Evolutionary conservation across 2,113 vertebrate genomes (phyloP), one percentile per base, ranked within the genome.

Genomic region (Psammodynastes pulverulentus): DNA sequence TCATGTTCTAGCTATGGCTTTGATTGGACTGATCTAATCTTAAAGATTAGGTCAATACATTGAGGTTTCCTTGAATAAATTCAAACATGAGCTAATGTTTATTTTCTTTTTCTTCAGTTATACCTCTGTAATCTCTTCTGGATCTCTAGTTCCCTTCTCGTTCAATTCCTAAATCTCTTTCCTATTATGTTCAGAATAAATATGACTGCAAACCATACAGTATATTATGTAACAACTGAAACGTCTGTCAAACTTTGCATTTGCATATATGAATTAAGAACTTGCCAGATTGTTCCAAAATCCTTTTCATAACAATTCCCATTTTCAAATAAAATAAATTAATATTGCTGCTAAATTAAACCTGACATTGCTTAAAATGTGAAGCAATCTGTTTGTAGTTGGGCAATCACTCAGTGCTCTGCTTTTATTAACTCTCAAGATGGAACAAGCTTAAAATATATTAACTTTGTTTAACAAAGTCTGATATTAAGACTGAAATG

Each of bases 401-500:
- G 92, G 89, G 84, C 72, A 89, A 91, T 94, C 91, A 96, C 85
- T 94, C 91, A 94, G 95, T 51, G 24, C 19, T 96, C 89, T 88
- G 86, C 26, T 92, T 94, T 95, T 95, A 96, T 95, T 96, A 95
- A 91, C 92, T 91, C 87, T 86, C 91, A 93, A 95, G 91, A 94
- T 90, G 94, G 92, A 95, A 95, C 91, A 95, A 95, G 90, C 67
- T 95, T 94, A 92, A 96, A 96, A 96, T 92, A 51, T 92, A 96
- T 95, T 95, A 96, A 95, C 88, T 96, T 96, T 93, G 93, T 96
- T 96, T 92, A 97, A 95, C 87, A 96, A 96, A 96, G 92, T 93
- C 95, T 92, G 87, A 95, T 95, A 97, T 96, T 95, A 95, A 93
- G 93, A 97, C 79, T 94, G 87, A 96, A 97, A 96, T 95, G 92